Evolutionary conservation across 2,797 vertebrate genomes (phyloP).

Genomic region (Erithacus rubecula): DNA sequence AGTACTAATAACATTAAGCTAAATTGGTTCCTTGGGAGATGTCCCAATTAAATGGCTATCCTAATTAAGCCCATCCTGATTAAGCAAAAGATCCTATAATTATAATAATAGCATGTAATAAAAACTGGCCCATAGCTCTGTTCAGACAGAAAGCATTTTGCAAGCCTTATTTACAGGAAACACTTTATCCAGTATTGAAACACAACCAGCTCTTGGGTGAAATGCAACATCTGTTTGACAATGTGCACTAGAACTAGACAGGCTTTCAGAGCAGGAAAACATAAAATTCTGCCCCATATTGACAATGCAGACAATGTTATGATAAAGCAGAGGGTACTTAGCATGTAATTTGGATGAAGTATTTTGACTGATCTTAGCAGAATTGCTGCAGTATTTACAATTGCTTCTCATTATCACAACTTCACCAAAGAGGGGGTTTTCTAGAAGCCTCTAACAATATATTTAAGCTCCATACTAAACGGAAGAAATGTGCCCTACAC

Average conservation of each 20-base stretch:
- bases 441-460: background rate
- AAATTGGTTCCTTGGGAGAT: slow-evolving; percentile 66
- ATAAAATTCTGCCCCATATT: background rate
- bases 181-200: slow-evolving; percentile 13
- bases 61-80: slow-evolving; percentile 69
- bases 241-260: background rate
- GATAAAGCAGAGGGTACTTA: background rate
- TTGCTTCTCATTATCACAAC: background rate
- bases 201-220: background rate
- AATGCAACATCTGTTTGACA: slow-evolving; percentile 3
- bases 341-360: background rate
- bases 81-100: slow-evolving; percentile 65
- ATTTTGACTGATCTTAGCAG: background rate
- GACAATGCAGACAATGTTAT: background rate
- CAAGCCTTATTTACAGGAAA: slow-evolving; percentile 56
- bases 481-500: background rate
- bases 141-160: slow-evolving; percentile 39
- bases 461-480: background rate
- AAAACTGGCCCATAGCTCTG: slow-evolving; percentile 30
- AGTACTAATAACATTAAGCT: slow-evolving; percentile 43
- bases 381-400: background rate
- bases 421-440: background rate
- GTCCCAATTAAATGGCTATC: slow-evolving; percentile 67
- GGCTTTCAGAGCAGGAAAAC: background rate
- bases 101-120: slow-evolving; percentile 61